Evolutionary conservation across 2,113 vertebrate species (phyloP).

Genomic region (Vireo altiloquus): DNA sequence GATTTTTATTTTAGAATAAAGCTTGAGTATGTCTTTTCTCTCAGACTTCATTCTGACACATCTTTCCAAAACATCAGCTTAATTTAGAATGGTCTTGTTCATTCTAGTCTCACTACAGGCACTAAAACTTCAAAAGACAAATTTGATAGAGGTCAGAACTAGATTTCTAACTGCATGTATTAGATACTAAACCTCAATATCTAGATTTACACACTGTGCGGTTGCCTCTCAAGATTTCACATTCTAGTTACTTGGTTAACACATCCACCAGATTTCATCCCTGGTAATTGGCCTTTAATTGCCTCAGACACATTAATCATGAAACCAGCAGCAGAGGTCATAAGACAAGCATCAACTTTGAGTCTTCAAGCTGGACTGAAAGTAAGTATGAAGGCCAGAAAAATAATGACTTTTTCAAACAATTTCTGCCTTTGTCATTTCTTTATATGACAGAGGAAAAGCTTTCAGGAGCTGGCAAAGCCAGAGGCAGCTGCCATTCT

Average conservation of each 20-base stretch:
- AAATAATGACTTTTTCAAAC: neutral
- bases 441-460: neutral
- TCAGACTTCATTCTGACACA: neutral
- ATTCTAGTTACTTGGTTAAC: neutral
- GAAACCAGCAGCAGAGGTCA: neutral
- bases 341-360: neutral
- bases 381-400: neutral
- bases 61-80: neutral
- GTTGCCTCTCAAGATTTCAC: neutral
- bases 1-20: slow-evolving; percentile 81
- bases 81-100: neutral
- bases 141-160: neutral
- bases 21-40: slow-evolving; percentile 22
- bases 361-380: neutral
- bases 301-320: neutral
- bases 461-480: neutral
- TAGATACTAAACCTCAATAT: neutral
- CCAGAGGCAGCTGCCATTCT: neutral
- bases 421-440: neutral
- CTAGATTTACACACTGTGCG: fast-evolving
- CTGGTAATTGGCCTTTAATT: neutral
- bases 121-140: neutral
- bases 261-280: neutral
- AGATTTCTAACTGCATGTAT: neutral
- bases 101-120: neutral